Evolutionary conservation across 2,113 vertebrate species (phyloP), one percentile per base, ranked within the genome.

Genomic region (Brachyistius frenatus): DNA sequence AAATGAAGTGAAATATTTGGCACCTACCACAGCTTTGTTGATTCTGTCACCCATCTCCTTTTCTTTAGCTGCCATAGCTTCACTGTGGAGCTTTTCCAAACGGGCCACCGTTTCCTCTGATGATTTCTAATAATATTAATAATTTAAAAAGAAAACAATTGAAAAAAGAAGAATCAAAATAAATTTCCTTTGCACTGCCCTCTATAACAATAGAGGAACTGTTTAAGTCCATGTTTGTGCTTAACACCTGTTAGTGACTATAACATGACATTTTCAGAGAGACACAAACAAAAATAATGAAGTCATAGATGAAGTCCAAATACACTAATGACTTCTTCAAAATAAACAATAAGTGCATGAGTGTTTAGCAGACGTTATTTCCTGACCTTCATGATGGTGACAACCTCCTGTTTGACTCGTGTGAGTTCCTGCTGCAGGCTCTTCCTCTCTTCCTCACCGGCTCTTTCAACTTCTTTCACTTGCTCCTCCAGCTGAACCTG

Each of bases 361-460:
- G 4, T 37, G 8, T 54, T 53, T 31, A 64, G 50, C 66, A 55
- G 52, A 65, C 3, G 74, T 63, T 11, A n/a, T 7, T 60, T 61
- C 15, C 94, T 94, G 92, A 98, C 97, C 96, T 98, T 98, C 94
- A 94, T 96, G 80, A 96, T 96, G 73, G 94, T 95, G 84, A 96
- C 95, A 41, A 96, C 96, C 70, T 99, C 96, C 92, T 98, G 96
- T 83, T 98, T 99, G 79, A 96, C 95, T 55, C 95, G 93, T 70
- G 93, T 96, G 68, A 99, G 94, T 62, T 99, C 96, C 72, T 95
- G 94, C 53, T 98, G 97, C 78, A 99, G 95, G 82, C 81, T 96
- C 86, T 92, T 84, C 58, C 97, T 95, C 78, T 99, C 97, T 60
- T 99, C 97, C 80, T 99, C 96, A 47, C 93, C 92, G 61, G 94